These are phyloP conservation scores for Paradoxurus hermaphroditus DNA, from an alignment of 2,113 vertebrate species.

Conservation along the genomic window DNA sequence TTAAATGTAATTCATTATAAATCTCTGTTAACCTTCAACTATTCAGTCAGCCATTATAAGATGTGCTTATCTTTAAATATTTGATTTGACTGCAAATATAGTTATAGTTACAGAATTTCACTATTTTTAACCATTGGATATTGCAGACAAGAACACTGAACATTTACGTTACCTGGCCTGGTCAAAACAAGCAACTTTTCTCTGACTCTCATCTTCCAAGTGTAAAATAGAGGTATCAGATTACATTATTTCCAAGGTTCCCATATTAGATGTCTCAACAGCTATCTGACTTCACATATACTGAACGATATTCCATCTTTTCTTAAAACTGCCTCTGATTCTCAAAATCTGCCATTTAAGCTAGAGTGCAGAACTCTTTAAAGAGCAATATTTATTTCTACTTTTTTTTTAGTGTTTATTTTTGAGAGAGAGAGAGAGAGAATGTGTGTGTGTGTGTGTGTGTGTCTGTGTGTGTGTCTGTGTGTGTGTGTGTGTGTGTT, in stretches of 20 bases:
- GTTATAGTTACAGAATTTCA: neutral
- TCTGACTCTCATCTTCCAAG: neutral
- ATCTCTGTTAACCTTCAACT: neutral
- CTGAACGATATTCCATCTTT: neutral
- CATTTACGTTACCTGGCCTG: neutral
- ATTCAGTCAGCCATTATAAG: neutral
- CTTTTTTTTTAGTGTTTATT: too few species aligned
- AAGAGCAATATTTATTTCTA: neutral
- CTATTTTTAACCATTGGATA: neutral
- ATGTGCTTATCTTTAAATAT: neutral
- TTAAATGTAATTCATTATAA: neutral
- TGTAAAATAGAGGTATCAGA: neutral
- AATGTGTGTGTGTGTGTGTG: too few species aligned
- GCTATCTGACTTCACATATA: neutral
- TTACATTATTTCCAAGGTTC: neutral
- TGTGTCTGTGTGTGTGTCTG: too few species aligned
- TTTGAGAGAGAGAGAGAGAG: too few species aligned
- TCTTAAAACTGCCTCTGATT: neutral
- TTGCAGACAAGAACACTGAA: neutral
- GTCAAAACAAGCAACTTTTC: neutral
- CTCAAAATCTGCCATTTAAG: neutral
- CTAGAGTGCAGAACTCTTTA: neutral
- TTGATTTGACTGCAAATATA: neutral
- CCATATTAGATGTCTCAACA: neutral
- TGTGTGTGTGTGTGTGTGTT: too few species aligned